Percentiles rank a stretch among this genome's conserved stretches.
phyloP scores from a whole-genome alignment of 2,797 vertebrate species.

The Denticeps clupeoides region DNA sequence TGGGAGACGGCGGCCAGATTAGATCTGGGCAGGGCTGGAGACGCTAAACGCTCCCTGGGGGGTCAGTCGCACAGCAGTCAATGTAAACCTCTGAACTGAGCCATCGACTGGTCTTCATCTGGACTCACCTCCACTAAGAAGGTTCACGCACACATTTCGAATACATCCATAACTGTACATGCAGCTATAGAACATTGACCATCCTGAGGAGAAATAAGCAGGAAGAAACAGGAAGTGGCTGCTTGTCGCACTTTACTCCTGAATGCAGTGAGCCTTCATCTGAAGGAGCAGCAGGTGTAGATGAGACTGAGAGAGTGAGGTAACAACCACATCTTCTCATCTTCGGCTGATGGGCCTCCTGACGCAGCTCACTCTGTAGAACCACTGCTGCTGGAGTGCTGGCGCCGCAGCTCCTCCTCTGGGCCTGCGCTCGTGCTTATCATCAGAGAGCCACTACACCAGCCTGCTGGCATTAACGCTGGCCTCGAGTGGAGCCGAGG shows the following conservation, averaged over 20 bases:
- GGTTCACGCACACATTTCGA: neutral
- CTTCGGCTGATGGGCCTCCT: conserved; percentile 4
- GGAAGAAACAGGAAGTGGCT: too few relatives aligned
- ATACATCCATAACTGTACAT: too few relatives aligned
- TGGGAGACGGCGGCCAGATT: conserved; percentile 17
- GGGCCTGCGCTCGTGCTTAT: conserved; percentile 17
- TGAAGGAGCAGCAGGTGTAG: too few relatives aligned
- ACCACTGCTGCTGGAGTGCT: conserved; percentile 12
- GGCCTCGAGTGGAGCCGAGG: conserved; percentile 18
- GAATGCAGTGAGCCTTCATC: too few relatives aligned
- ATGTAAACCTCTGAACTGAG: conserved; percentile 37
- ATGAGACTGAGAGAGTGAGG: conserved; percentile 4
- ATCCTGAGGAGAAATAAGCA: too few relatives aligned
- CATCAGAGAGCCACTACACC: conserved; percentile 16
- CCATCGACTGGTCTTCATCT: conserved; percentile 41
- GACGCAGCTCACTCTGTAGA: conserved; percentile 11
- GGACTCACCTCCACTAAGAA: conserved; percentile 26
- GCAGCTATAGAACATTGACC: too few relatives aligned
- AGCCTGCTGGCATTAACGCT: conserved; percentile 15
- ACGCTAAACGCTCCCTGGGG: conserved; percentile 22
- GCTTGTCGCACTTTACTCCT: too few relatives aligned
- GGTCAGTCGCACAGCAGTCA: conserved; percentile 31
- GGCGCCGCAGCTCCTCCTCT: conserved; percentile 14
- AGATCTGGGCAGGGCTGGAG: conserved; percentile 19
- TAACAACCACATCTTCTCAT: too few relatives aligned